A percentile compares a stretch with the other conserved stretches of the same genome.
phyloP scores from a whole-genome alignment of 1,140 invertebrate species.

The Sinonovacula constricta region DNA sequence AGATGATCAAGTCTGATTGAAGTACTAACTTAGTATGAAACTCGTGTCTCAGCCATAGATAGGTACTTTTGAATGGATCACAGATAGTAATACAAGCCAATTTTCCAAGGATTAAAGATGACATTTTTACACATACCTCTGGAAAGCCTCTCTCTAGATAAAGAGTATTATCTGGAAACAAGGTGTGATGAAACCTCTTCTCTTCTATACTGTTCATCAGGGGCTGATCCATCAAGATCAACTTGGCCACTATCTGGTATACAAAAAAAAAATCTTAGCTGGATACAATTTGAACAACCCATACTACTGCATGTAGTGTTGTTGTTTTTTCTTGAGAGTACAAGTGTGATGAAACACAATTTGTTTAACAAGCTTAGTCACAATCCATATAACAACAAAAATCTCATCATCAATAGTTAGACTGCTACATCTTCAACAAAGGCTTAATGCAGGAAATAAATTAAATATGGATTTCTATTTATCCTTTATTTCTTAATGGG shows the following conservation, averaged over 20 bases:
- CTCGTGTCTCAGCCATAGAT: background rate
- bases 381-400: background rate
- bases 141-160: constrained; percentile 88
- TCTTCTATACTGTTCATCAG: constrained; percentile 93
- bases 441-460: background rate
- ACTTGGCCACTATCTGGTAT: constrained; percentile 85
- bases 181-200: constrained; percentile 95
- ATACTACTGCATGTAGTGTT: background rate
- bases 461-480: no score
- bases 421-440: background rate
- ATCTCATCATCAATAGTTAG: background rate
- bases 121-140: constrained; percentile 62
- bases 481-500: no score
- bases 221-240: constrained; percentile 89
- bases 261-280: background rate
- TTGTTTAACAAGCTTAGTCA: background rate
- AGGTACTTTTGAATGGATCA: no score
- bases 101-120: background rate
- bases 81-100: no score
- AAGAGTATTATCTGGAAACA: constrained; percentile 88
- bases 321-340: background rate
- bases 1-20: background rate
- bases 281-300: background rate
- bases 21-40: background rate
- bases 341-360: background rate